These are phyloP conservation scores for Nymphalis urticae DNA, from an alignment of 2,888 invertebrate species.

Conservation along the genomic window DNA sequence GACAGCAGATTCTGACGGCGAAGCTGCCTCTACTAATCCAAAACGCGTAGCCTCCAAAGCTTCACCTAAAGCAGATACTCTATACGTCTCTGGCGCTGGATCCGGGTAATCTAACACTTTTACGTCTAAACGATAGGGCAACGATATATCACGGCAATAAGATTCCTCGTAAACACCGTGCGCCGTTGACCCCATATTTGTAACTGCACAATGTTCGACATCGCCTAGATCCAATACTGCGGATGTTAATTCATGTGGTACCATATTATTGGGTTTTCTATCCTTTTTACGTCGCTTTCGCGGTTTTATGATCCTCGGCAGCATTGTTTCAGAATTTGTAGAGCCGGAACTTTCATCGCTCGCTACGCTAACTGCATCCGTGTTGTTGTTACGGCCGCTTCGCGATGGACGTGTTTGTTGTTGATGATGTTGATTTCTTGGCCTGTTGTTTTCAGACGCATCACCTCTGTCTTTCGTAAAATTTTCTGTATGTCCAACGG, in stretches of 20 bases:
- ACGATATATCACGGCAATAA: slow-evolving; percentile 75
- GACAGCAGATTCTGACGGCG: slow-evolving; percentile 73
- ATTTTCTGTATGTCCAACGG: slow-evolving; percentile 60
- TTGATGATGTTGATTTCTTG: slow-evolving; percentile 53
- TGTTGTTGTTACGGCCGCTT: slow-evolving; percentile 79
- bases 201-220: slow-evolving; percentile 72
- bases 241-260: slow-evolving; percentile 70
- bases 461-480: slow-evolving; percentile 65
- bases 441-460: slow-evolving; percentile 65
- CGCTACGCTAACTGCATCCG: slow-evolving; percentile 87
- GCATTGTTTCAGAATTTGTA: slow-evolving; percentile 85
- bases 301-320: slow-evolving; percentile 94
- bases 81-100: slow-evolving; percentile 66
- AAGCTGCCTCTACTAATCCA: slow-evolving; percentile 70
- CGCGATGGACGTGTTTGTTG: slow-evolving; percentile 69
- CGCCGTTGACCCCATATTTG: slow-evolving; percentile 57
- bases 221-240: slow-evolving; percentile 69
- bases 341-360: slow-evolving; percentile 89
- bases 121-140: slow-evolving; percentile 72
- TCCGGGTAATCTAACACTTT: slow-evolving; percentile 74
- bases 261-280: slow-evolving; percentile 85
- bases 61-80: slow-evolving; percentile 79
- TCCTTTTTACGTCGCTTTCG: slow-evolving; percentile 95
- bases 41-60: slow-evolving; percentile 76
- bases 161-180: slow-evolving; percentile 76